These are phyloP conservation scores for Anthophora plumipes DNA, from an alignment of 2,888 invertebrate species.

Conservation along the genomic window DNA sequence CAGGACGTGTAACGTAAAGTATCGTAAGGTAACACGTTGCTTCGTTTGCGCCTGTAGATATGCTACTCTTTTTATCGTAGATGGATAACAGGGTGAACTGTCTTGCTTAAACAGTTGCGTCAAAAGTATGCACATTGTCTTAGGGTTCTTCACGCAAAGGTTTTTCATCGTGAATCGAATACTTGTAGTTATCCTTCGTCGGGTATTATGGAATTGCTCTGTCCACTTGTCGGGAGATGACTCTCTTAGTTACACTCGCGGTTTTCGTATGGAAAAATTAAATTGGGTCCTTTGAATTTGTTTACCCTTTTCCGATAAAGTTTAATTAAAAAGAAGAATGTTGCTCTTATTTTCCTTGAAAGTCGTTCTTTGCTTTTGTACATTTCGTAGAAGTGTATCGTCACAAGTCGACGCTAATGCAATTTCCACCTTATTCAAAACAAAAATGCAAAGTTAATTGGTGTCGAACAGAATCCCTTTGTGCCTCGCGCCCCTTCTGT, in stretches of 20 bases:
- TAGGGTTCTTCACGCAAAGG: no score
- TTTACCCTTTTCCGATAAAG: background rate
- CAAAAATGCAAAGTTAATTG: slow-evolving; percentile 11
- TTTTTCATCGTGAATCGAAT: no score
- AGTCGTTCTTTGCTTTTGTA: background rate
- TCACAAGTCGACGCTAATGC: background rate
- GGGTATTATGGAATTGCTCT: no score
- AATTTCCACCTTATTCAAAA: background rate
- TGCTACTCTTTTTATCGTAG: background rate
- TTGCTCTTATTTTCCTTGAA: background rate
- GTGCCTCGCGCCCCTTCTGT: background rate
- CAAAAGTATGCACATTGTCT: background rate
- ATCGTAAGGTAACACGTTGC: no score
- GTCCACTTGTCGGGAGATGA: background rate
- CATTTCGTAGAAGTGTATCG: background rate
- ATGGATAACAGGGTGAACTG: background rate
- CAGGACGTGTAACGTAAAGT: no score
- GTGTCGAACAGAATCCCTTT: slow-evolving; percentile 13
- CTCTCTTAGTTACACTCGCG: background rate
- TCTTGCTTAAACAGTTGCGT: background rate
- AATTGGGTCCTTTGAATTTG: background rate
- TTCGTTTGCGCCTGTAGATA: no score
- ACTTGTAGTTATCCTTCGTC: no score
- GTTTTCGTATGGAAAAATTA: no score
- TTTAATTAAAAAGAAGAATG: background rate